A percentile compares a stretch with the other conserved stretches of the same genome.
Conservation (phyloP, 2,113 vertebrate genomes). For the Formicarius rufipectus region DNA sequence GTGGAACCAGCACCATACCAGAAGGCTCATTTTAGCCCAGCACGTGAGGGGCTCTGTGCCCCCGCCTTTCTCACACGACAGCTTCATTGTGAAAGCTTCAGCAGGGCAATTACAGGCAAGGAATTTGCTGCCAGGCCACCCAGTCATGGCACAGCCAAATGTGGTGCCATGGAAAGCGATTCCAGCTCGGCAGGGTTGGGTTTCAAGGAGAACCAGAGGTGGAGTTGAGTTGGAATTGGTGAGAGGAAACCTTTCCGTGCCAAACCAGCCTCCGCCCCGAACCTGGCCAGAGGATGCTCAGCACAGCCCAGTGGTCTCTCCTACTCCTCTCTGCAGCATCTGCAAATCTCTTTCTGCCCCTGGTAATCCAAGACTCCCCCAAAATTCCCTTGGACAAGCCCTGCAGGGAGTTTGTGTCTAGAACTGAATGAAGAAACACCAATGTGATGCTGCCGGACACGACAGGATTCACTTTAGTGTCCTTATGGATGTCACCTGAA, state of each 20-base stretch:
- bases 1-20: accelerated
- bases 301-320: not conserved
- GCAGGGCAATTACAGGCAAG: accelerated
- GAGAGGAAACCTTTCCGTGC: accelerated
- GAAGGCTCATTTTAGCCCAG: not conserved
- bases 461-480: not conserved
- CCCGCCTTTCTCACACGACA: not conserved
- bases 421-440: not conserved
- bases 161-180: accelerated
- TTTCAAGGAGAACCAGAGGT: not conserved
- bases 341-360: not conserved
- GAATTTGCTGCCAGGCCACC: not conserved
- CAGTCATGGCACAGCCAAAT: accelerated
- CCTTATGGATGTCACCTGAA: accelerated
- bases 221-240: accelerated
- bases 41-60: accelerated
- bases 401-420: not conserved
- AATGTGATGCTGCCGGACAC: accelerated
- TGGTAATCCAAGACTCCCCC: not conserved
- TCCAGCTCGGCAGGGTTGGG: not conserved
- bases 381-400: not conserved
- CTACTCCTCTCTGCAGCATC: not conserved
- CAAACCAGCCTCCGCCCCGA: accelerated
- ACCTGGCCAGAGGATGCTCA: not conserved
- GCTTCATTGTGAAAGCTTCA: not conserved